phyloP scores from a whole-genome alignment of 2,797 vertebrate genomes.

The Rhabdomys pumilio region DNA sequence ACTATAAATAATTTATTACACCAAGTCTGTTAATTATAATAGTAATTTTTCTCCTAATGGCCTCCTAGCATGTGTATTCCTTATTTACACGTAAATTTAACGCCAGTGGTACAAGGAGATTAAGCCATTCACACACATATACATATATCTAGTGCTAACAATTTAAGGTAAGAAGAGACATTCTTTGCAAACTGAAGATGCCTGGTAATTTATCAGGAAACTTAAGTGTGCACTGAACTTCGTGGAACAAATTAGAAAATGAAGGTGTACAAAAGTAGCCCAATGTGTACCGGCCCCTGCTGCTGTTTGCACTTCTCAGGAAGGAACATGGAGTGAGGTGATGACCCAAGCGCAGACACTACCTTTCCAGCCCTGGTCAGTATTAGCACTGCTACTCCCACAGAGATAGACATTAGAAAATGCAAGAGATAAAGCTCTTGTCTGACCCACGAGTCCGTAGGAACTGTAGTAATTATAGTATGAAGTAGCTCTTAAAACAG shows the following conservation, averaged over 20 bases:
- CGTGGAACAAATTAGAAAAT: constrained; percentile 74
- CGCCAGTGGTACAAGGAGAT: background rate
- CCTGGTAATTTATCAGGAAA: constrained; percentile 64
- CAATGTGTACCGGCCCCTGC: background rate
- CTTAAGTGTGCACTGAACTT: constrained; percentile 36
- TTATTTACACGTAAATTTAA: constrained; percentile 1
- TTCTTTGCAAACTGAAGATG: constrained; percentile 11
- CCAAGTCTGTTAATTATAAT: background rate
- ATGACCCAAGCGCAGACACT: background rate
- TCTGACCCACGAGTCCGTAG: background rate
- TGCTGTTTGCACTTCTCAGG: constrained; percentile 21
- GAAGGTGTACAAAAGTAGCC: constrained; percentile 34
- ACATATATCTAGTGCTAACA: background rate
- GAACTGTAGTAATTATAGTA: background rate
- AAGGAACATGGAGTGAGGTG: background rate
- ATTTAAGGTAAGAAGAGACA: constrained; percentile 14
- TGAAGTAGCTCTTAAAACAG: background rate
- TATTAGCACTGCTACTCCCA: background rate
- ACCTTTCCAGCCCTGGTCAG: background rate
- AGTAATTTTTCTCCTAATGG: constrained; percentile 23
- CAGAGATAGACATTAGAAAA: constrained; percentile 41
- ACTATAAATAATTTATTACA: constrained; percentile 28
- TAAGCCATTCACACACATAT: background rate
- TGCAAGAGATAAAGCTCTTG: background rate
- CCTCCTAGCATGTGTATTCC: background rate